Base-by-base conservation (phyloP, 2,113 vertebrate species). In the Otocyon megalotis region DNA sequence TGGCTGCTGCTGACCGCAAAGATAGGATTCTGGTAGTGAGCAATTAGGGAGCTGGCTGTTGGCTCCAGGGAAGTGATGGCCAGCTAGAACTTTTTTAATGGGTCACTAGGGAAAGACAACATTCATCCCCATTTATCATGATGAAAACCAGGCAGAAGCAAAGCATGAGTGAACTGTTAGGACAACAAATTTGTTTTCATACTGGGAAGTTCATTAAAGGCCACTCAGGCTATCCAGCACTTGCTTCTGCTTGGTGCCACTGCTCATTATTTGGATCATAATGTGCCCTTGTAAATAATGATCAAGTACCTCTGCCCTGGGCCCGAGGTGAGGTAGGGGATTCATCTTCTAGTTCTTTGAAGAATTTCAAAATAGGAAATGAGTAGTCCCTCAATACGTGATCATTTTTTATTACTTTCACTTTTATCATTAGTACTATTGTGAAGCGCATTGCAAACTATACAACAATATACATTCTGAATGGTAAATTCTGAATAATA, bases 101-200 rank as follows among this genome's bases (percentile, higher is more conserved):
- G 35, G 84, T 14, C 32, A 32, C 26, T 1, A 69, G 72, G 72
- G 81, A 65, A 88, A 93, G 35, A 71, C 86, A 71, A 24, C 43
- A 58, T 85, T 43, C 32, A 74, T 94, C 77, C 91, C 81, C 56
- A 79, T 0, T 2, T 92, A 86, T 60, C 43, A 84, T 83, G 79
- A 95, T 89, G 82, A 54, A 35, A 95, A 67, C 32, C 84, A 98
- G 95, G 72, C 76, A 71, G 93, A 58, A 13, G 2, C 0, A 97
- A 76, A 80, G 80, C 48, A 53, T 63, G 32, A 72, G 24, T 43
- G 17, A 62, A 48, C 8, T 58, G 37, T 74, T 86, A 62, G 32
- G 8, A 10, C 28, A 89, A 32, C 58, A 56, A 43, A 67, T 85
- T 84, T 85, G 26, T 54, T 88, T 96, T 95, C 77, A 20, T n/a